Conservation (phyloP, 2,888 invertebrate species). For the Amphipoea lucens region DNA sequence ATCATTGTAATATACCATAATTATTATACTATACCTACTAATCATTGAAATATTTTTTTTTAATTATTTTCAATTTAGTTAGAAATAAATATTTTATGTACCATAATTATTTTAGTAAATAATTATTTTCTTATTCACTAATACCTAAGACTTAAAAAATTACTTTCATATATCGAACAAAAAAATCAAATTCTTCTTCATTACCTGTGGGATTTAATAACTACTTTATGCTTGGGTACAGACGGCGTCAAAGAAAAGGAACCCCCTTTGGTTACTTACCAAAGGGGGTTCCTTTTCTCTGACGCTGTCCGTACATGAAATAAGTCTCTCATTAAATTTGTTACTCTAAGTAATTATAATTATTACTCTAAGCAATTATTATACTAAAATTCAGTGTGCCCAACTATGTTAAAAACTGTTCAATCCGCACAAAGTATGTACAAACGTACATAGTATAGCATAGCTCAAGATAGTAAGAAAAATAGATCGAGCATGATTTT, state of each 20-base stretch:
- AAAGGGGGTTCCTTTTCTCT: too few species aligned
- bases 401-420: slow-evolving; percentile 53
- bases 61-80: background rate
- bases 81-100: background rate
- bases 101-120: slow-evolving; percentile 8
- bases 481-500: slow-evolving; percentile 64
- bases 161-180: background rate
- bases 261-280: too few species aligned
- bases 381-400: slow-evolving; percentile 50
- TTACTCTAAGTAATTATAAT: slow-evolving; percentile 46
- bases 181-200: slow-evolving; percentile 1
- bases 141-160: slow-evolving; percentile 6
- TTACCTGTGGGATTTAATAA: background rate
- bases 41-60: background rate
- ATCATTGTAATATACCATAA: slow-evolving; percentile 39
- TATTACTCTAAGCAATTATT: slow-evolving; percentile 35
- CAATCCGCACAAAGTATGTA: slow-evolving; percentile 65
- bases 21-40: background rate
- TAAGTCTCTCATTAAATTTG: slow-evolving; percentile 22
- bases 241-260: too few species aligned
- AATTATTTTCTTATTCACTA: background rate
- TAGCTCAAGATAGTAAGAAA: slow-evolving; percentile 47
- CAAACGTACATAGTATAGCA: slow-evolving; percentile 26
- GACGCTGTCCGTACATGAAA: background rate
- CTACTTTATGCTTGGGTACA: background rate